A percentile compares a stretch with the other conserved stretches of the same genome.
Conservation (phyloP, 2,888 invertebrate genomes). For the Nyleta sp. region DNA sequence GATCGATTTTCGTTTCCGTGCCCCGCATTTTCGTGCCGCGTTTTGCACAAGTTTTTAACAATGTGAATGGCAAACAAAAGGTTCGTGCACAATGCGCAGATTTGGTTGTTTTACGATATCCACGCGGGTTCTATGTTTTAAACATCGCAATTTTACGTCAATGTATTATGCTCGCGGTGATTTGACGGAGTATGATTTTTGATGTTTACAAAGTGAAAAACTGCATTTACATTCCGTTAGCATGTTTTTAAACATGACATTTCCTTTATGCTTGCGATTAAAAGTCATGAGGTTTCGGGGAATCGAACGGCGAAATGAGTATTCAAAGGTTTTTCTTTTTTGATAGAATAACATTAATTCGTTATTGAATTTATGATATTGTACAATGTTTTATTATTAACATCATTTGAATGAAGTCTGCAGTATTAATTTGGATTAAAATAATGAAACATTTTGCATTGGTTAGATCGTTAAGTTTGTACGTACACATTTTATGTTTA, state of each 20-base stretch:
- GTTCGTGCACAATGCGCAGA: not conserved
- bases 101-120: not conserved
- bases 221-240: not conserved
- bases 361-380: too few species aligned
- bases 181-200: slow-evolving; percentile 1
- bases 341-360: too few species aligned
- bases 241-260: too few species aligned
- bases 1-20: slow-evolving; percentile 1
- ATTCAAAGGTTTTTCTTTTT: too few species aligned
- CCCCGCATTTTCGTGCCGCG: not conserved
- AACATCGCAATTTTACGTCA: slow-evolving; percentile 11
- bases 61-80: slow-evolving; percentile 1
- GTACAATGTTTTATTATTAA: too few species aligned
- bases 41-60: not conserved
- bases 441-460: too few species aligned
- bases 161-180: not conserved
- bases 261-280: too few species aligned
- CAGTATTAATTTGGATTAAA: too few species aligned
- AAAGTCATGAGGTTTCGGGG: too few species aligned
- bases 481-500: not conserved
- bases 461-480: too few species aligned
- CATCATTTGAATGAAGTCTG: too few species aligned
- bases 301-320: not conserved
- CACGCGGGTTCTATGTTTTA: not conserved
- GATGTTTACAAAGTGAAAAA: slow-evolving; percentile 7